phyloP scores from a whole-genome alignment of 2,888 invertebrate species.

The Prostheceraeus crozeri region DNA sequence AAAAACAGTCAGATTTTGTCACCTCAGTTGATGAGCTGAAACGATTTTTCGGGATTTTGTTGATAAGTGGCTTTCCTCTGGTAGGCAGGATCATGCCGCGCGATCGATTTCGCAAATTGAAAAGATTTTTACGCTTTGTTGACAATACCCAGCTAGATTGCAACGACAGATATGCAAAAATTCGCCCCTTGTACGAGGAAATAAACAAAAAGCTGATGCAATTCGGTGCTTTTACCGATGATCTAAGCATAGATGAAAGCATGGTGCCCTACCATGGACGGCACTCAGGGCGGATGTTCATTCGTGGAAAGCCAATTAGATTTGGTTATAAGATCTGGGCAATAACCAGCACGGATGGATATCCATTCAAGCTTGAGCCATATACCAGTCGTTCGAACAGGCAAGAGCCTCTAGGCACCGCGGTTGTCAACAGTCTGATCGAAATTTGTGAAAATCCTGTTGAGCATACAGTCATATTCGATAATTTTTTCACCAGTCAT shows the following conservation, averaged over 20 bases:
- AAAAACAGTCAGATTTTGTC: too few species aligned
- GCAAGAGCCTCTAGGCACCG: neutral
- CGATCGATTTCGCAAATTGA: slow-evolving; percentile 1
- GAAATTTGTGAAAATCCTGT: slow-evolving; percentile 9
- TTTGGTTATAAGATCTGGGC: slow-evolving; percentile 11
- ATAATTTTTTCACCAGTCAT: slow-evolving; percentile 1
- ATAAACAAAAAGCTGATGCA: neutral
- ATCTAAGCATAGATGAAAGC: neutral
- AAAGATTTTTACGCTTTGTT: neutral
- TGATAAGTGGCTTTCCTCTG: too few species aligned
- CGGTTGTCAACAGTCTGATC: neutral
- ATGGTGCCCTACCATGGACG: slow-evolving; percentile 17
- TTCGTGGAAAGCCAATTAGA: slow-evolving; percentile 5
- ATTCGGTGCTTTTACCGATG: neutral
- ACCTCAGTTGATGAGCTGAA: too few species aligned
- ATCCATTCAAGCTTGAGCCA: slow-evolving; percentile 5
- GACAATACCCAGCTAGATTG: neutral
- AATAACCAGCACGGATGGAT: neutral
- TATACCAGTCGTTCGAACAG: slow-evolving; percentile 8
- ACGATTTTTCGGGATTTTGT: too few species aligned
- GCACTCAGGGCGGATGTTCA: neutral
- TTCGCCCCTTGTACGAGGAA: neutral
- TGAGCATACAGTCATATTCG: neutral
- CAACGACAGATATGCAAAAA: neutral
- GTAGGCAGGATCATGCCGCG: neutral